Percentiles rank a stretch among this genome's conserved stretches.
phyloP scores from a whole-genome alignment of 2,888 invertebrate genomes.

The Colostygia pectinataria region DNA sequence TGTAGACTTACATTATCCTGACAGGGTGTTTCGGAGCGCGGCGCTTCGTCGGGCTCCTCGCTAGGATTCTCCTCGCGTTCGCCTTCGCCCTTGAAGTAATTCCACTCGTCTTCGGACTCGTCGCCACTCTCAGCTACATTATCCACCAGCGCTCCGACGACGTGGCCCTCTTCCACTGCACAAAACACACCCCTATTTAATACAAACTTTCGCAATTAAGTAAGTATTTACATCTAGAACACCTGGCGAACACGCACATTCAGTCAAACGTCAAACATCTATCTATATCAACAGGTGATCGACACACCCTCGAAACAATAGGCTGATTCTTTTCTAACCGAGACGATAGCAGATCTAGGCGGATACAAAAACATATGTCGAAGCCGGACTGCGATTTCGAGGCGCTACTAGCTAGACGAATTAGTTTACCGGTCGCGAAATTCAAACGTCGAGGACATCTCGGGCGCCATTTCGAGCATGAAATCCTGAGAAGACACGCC shows the following conservation, averaged over 20 bases:
- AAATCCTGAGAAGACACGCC: slow-evolving; percentile 66
- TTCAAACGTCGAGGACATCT: slow-evolving; percentile 69
- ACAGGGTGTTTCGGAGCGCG: slow-evolving; percentile 75
- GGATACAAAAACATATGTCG: slow-evolving; percentile 30
- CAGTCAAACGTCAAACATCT: slow-evolving; percentile 44
- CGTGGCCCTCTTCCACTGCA: slow-evolving; percentile 75
- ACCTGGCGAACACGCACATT: slow-evolving; percentile 48
- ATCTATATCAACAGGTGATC: slow-evolving; percentile 72
- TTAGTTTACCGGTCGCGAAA: slow-evolving; percentile 75
- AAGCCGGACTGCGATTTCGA: slow-evolving; percentile 46
- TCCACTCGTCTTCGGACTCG: slow-evolving; percentile 95
- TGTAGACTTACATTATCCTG: slow-evolving; percentile 69
- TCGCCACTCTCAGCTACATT: slow-evolving; percentile 90
- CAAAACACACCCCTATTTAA: slow-evolving; percentile 47
- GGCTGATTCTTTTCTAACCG: slow-evolving; percentile 22
- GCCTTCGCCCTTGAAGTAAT: slow-evolving; percentile 88
- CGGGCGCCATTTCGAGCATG: slow-evolving; percentile 77
- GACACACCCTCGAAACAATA: slow-evolving; percentile 67
- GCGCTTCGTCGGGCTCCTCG: slow-evolving; percentile 81
- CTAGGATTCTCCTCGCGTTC: slow-evolving; percentile 84
- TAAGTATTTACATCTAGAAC: slow-evolving; percentile 23
- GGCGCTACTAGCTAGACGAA: slow-evolving; percentile 41
- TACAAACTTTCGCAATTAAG: slow-evolving; percentile 29
- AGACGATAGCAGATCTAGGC: slow-evolving; percentile 9
- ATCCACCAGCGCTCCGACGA: slow-evolving; percentile 83